Evolutionary conservation across 2,113 vertebrate species (phyloP).

Genomic region (Rallus limicola): DNA sequence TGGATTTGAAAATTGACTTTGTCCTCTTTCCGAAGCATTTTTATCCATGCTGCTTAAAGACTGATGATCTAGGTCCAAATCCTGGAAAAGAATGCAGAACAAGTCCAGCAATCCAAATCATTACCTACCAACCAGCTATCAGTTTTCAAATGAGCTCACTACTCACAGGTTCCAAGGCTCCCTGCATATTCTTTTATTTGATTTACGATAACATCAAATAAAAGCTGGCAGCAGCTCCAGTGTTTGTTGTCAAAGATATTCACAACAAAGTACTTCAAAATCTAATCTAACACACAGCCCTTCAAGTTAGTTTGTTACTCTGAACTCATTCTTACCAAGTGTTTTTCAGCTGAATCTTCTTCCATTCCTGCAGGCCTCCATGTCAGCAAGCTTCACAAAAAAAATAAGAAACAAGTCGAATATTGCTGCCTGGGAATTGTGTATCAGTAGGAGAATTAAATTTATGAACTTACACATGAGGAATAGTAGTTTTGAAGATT

Average conservation of each 20-base stretch:
- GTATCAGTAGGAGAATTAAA: not conserved
- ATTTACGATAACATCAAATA: not conserved
- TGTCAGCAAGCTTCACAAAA: conserved; percentile 85
- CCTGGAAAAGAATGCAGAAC: conserved; percentile 75
- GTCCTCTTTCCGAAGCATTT: conserved; percentile 92
- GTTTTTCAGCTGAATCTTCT: conserved; percentile 89
- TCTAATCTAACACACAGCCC: not conserved
- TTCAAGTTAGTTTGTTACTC: not conserved
- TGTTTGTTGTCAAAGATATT: not conserved
- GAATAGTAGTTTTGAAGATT: conserved; percentile 96
- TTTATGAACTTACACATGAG: conserved; percentile 78
- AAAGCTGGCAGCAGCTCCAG: not conserved
- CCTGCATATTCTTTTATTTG: not conserved
- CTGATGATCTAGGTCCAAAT: conserved; percentile 90
- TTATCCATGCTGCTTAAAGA: conserved; percentile 94
- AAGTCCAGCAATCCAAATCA: not conserved
- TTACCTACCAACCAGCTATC: not conserved
- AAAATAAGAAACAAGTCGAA: not conserved
- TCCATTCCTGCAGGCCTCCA: conserved; percentile 94
- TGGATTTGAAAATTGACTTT: conserved; percentile 92
- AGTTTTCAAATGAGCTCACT: not conserved
- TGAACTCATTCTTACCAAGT: conserved; percentile 80
- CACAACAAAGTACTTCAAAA: not conserved
- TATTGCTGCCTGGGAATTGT: not conserved
- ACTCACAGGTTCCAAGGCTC: not conserved